These are phyloP conservation scores for Erythrolamprus reginae DNA, from an alignment of 2,113 vertebrate genomes.

Conservation along the genomic window DNA sequence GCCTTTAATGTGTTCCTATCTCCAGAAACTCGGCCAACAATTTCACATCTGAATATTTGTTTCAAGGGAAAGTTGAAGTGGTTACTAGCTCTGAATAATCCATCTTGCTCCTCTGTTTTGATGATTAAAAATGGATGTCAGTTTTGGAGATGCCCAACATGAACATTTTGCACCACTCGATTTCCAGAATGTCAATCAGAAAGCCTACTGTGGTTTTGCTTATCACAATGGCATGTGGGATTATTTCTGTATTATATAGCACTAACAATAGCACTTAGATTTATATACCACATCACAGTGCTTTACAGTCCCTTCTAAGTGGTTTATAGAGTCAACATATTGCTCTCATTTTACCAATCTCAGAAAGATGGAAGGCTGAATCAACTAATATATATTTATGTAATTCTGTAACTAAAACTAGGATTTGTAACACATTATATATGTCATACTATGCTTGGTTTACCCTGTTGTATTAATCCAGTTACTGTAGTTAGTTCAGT, in stretches of 20 bases:
- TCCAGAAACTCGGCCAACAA: not conserved
- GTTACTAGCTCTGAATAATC: not conserved
- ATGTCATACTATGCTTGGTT: not conserved
- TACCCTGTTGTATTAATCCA: not conserved
- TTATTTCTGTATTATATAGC: not conserved
- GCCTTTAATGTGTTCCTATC: not conserved
- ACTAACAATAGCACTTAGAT: too few relatives aligned
- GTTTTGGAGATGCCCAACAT: not conserved
- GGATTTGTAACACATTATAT: not conserved
- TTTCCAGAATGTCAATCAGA: not conserved
- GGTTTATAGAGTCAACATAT: too few relatives aligned
- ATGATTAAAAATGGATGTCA: not conserved
- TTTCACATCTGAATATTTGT: not conserved
- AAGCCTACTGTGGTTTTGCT: not conserved
- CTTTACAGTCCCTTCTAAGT: too few relatives aligned
- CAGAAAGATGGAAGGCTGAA: not conserved
- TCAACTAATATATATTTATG: not conserved
- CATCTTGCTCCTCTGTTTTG: slow-evolving; percentile 10
- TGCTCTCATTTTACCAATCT: not conserved
- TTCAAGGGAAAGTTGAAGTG: not conserved
- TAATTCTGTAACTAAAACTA: not conserved
- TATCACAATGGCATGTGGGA: not conserved
- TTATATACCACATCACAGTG: too few relatives aligned
- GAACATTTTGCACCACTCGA: not conserved
- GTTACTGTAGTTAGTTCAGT: not conserved